Evolutionary conservation across 1,140 invertebrate species (phyloP).

Genomic region (Lordiphosa clarofinis): DNA sequence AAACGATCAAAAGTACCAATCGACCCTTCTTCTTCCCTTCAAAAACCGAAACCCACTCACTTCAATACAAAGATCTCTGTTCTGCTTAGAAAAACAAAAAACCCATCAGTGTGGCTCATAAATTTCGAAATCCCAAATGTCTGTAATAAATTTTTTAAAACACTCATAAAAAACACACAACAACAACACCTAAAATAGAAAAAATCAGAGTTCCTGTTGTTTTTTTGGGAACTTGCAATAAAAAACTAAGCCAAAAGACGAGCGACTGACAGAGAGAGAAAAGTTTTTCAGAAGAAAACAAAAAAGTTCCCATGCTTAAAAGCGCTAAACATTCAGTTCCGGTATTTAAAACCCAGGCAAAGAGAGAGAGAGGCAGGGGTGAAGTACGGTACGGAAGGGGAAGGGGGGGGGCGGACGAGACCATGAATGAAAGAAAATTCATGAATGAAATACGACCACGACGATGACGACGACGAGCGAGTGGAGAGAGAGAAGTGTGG

Average conservation of each 20-base stretch:
- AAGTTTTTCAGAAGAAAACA: conserved; percentile 54
- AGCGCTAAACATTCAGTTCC: conserved; percentile 78
- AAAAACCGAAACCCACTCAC: too few species aligned
- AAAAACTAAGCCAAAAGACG: conserved; percentile 40
- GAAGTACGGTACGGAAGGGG: not conserved
- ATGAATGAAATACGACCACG: conserved; percentile 75
- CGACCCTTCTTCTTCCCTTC: too few species aligned
- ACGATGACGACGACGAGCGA: conserved; percentile 26
- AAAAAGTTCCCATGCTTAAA: conserved; percentile 78
- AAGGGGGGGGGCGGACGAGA: conserved; percentile 13
- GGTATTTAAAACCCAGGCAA: conserved; percentile 74
- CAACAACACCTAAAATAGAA: conserved; percentile 67
- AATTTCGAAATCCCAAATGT: conserved; percentile 62
- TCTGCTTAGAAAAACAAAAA: not conserved
- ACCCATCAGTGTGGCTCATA: conserved; percentile 35
- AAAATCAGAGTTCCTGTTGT: conserved; percentile 59
- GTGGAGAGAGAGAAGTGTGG: conserved; percentile 28
- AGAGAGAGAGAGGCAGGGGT: not conserved
- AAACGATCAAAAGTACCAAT: too few species aligned
- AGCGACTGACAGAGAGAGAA: conserved; percentile 26
- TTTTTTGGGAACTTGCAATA: conserved; percentile 51
- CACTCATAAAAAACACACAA: conserved; percentile 54
- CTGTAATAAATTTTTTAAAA: conserved; percentile 71
- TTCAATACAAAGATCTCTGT: too few species aligned
- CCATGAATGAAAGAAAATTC: conserved; percentile 76